These are phyloP conservation scores for Triplophysa siluroides DNA, from an alignment of 2,113 vertebrate genomes.

Conservation along the genomic window DNA sequence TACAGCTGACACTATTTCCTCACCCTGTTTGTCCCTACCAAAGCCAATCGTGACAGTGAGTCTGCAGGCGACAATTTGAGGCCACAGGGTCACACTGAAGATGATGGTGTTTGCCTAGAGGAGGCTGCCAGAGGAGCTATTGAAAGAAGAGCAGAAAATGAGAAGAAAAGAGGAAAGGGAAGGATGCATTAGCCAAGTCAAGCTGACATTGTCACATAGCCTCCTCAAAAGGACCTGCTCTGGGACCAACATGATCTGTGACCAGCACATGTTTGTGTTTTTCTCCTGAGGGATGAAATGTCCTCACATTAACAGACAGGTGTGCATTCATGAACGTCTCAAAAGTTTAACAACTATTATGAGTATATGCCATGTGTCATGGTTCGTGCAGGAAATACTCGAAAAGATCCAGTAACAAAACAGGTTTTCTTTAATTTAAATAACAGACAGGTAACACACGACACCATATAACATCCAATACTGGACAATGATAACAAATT, in stretches of 20 bases:
- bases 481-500: too few species aligned
- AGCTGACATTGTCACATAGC: constrained; percentile 77
- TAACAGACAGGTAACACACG: too few species aligned
- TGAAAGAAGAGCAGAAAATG: constrained; percentile 65
- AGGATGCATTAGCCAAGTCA: constrained; percentile 81
- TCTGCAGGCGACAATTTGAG: constrained; percentile 70
- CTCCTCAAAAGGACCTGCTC: constrained; percentile 67
- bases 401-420: too few species aligned
- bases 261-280: constrained; percentile 50
- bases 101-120: constrained; percentile 73
- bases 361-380: too few species aligned
- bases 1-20: constrained; percentile 66
- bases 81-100: constrained; percentile 71
- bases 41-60: constrained; percentile 74
- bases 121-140: constrained; percentile 66
- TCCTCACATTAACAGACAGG: too few species aligned
- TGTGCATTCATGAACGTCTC: too few species aligned
- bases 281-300: constrained; percentile 49
- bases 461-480: too few species aligned
- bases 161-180: constrained; percentile 67
- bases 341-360: too few species aligned
- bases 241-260: constrained; percentile 60
- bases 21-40: constrained; percentile 59
- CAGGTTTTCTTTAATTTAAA: too few species aligned
- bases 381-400: too few species aligned